Base-by-base conservation (phyloP, 2,113 vertebrate species). In the Ia io region DNA sequence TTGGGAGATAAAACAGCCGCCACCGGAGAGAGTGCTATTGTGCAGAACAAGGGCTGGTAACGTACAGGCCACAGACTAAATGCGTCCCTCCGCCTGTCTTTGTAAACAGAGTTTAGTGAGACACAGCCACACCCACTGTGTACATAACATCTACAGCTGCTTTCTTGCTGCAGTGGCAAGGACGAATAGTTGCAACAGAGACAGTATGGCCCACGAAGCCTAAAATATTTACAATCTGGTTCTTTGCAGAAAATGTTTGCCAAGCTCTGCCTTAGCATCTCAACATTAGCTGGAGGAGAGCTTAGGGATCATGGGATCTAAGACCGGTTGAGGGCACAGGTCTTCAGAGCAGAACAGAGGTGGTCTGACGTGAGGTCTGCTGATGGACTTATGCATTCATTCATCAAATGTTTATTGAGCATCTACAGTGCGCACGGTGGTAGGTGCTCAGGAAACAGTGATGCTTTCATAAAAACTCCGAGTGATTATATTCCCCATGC, bases 61-160 rank as follows among this genome's bases (percentile, higher is more conserved):
- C 1, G 85, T 63, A 23, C 9, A 37, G 47, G 30, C 18, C 17
- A 16, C 0, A 20, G 53, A 23, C 16, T 12, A 5, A 30, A 22
- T 2, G 22, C 0, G 0, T 32, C 56, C 32, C 30, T 4, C 40
- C 0, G 0, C 42, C 25, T 49, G 25, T 51, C 49, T 70, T 2
- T 35, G 28, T 40, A 18, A 74, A 28, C 56, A 0, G 7, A 17
- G 61, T 14, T 76, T 30, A 47, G 1, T 23, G n/a, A 65, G n/a
- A 37, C 13, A 4, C 28, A 69, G 65, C 47, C 71, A 44, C 3
- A 6, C 18, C 7, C 3, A 0, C 47, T 44, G 6, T 78, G 59
- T 12, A 10, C 23, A 28, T 25, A 35, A 30, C 20, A 28, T 47
- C 69, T 5, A 0, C 40, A 49, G 49, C 3, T 80, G 9, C n/a